These are phyloP conservation scores for Siderastrea siderea DNA, from an alignment of 92 coral and sea anemone species.

Conservation along the genomic window DNA sequence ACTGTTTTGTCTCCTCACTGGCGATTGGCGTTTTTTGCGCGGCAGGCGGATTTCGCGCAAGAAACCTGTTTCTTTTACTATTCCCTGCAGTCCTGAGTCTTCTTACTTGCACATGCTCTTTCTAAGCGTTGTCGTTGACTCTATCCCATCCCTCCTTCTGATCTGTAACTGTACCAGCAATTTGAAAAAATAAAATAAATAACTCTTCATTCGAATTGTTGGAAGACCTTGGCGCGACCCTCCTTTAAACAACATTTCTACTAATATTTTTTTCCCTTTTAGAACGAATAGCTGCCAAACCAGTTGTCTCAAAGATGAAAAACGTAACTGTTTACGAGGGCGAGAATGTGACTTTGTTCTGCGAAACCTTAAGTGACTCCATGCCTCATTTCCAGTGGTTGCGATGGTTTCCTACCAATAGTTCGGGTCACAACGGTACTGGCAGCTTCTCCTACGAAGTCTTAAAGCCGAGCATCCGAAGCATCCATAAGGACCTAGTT, in stretches of 20 bases:
- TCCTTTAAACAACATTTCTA: background rate
- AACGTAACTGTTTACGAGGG: conserved; percentile 83
- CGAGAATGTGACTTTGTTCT: conserved; percentile 74
- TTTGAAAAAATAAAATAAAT: too few relatives aligned
- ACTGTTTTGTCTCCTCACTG: too few relatives aligned
- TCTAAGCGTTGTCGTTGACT: too few relatives aligned
- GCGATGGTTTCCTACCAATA: conserved; percentile 67
- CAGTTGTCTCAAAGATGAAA: conserved; percentile 71
- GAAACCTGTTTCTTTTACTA: too few relatives aligned
- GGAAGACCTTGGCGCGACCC: too few relatives aligned
- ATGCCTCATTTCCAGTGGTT: conserved; percentile 96
- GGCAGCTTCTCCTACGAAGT: conserved; percentile 66
- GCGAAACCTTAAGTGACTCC: conserved; percentile 84
- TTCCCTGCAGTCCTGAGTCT: too few relatives aligned
- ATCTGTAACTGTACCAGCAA: too few relatives aligned
- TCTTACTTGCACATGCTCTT: too few relatives aligned
- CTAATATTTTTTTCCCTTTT: background rate
- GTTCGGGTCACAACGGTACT: conserved; percentile 34
- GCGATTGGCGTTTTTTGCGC: too few relatives aligned
- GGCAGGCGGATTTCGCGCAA: too few relatives aligned
- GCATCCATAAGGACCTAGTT: conserved; percentile 25
- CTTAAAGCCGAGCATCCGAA: conserved; percentile 46
- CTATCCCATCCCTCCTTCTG: too few relatives aligned
- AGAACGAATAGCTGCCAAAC: conserved; percentile 89
- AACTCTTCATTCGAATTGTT: too few relatives aligned